Percentiles rank a stretch among this genome's conserved stretches.
These are phyloP conservation scores for Lasioglossum calceatum DNA, from an alignment of 2,888 invertebrate genomes.

Conservation along the genomic window DNA sequence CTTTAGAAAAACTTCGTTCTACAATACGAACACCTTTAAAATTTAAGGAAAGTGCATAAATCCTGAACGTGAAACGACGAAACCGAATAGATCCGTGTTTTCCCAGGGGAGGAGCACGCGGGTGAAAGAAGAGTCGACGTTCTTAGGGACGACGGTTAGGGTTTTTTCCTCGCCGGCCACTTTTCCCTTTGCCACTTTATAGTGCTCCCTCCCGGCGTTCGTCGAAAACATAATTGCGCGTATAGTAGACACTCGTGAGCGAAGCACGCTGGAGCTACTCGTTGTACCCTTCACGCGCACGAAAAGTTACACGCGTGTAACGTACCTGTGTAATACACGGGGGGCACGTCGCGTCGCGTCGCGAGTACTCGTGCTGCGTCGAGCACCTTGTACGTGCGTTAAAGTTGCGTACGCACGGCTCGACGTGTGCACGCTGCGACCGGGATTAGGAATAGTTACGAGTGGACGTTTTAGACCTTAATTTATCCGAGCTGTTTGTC, in stretches of 20 bases:
- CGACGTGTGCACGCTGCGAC: conserved; percentile 5
- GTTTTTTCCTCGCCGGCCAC: conserved; percentile 33
- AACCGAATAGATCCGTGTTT: not conserved
- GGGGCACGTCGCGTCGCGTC: conserved; percentile 44
- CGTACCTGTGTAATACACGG: conserved; percentile 71
- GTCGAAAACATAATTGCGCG: conserved; percentile 73
- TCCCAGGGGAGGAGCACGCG: not conserved
- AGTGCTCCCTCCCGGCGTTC: conserved; percentile 24
- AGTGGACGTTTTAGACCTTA: conserved; percentile 21
- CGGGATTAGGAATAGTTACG: conserved; percentile 41
- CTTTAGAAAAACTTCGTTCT: too few relatives aligned
- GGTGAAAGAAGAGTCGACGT: not conserved
- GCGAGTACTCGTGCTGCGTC: conserved; percentile 63
- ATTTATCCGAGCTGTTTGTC: too few relatives aligned
- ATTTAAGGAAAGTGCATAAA: too few relatives aligned
- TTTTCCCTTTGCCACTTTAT: conserved; percentile 52
- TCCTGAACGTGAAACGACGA: too few relatives aligned
- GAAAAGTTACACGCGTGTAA: conserved; percentile 73
- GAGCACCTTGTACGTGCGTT: conserved; percentile 47
- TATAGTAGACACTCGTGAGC: conserved; percentile 61
- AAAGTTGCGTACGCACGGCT: conserved; percentile 26
- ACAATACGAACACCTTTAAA: too few relatives aligned
- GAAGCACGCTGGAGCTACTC: conserved; percentile 67
- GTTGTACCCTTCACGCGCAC: conserved; percentile 71
- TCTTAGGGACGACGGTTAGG: not conserved